These are phyloP conservation scores for Lethrus apterus DNA, from an alignment of 1,140 invertebrate genomes.

Conservation along the genomic window DNA sequence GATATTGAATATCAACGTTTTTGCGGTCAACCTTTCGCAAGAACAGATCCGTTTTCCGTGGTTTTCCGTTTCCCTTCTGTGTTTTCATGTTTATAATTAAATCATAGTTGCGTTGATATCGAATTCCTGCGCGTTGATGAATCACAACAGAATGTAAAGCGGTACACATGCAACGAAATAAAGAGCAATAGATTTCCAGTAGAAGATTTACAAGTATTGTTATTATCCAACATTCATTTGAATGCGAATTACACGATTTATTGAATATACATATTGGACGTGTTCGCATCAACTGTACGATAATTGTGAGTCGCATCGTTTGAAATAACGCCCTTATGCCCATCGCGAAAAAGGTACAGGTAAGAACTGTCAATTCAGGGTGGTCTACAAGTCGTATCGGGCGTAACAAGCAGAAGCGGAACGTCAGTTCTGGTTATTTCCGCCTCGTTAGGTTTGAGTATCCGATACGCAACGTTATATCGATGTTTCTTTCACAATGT, in stretches of 20 bases:
- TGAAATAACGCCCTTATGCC: constrained; percentile 12
- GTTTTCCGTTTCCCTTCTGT: constrained; percentile 22
- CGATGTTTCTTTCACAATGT: no score
- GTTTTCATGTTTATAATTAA: constrained; percentile 8
- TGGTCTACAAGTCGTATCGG: constrained; percentile 20
- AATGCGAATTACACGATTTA: constrained; percentile 19
- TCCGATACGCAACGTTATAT: constrained; percentile 24
- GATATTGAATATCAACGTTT: background rate
- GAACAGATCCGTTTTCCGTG: constrained; percentile 20
- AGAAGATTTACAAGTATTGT: no score
- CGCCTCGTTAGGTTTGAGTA: constrained; percentile 14
- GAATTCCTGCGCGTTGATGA: constrained; percentile 1
- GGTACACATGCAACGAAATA: no score
- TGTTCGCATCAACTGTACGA: constrained; percentile 10
- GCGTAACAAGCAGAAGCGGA: constrained; percentile 21
- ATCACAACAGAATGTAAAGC: no score
- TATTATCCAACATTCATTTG: no score
- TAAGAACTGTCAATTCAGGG: constrained; percentile 12
- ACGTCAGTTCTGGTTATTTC: constrained; percentile 19
- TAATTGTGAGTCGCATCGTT: background rate
- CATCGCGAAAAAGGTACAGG: constrained; percentile 6
- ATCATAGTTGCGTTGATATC: constrained; percentile 2
- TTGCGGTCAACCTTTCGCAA: background rate
- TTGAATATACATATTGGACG: constrained; percentile 20
- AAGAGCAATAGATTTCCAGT: no score